Percentiles rank a stretch among this genome's conserved stretches.
Evolutionary conservation across 2,113 vertebrate species (phyloP).

Genomic region (Phylloscopus trochiloides): DNA sequence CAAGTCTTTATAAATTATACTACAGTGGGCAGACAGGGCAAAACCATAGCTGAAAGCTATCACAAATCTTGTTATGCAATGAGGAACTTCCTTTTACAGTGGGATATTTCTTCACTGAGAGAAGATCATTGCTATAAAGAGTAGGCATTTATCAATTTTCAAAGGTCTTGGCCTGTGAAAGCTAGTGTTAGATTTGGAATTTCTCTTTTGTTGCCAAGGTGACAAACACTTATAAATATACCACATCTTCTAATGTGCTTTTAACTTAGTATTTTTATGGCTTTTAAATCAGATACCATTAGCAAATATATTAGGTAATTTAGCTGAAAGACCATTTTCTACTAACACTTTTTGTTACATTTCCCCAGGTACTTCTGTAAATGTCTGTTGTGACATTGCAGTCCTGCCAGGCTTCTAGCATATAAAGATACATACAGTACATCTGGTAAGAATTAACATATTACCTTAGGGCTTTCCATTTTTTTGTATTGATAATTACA

Average conservation of each 20-base stretch:
- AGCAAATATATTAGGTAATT: constrained; percentile 87
- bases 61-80: constrained; percentile 23
- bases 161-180: constrained; percentile 82
- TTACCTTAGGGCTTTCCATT: constrained; percentile 65
- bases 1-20: background rate
- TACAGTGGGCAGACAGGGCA: constrained; percentile 10
- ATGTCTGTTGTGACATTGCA: constrained; percentile 82
- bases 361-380: constrained; percentile 80
- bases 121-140: constrained; percentile 73
- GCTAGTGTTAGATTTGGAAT: constrained; percentile 78
- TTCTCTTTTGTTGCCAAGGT: constrained; percentile 83
- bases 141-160: constrained; percentile 82
- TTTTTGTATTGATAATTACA: constrained; percentile 68
- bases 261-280: constrained; percentile 86
- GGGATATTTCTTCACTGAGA: constrained; percentile 66
- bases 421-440: constrained; percentile 65
- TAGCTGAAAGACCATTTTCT: constrained; percentile 85
- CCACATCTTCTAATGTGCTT: constrained; percentile 83
- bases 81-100: constrained; percentile 49
- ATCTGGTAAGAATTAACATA: constrained; percentile 76
- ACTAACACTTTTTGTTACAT: constrained; percentile 81
- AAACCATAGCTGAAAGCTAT: constrained; percentile 36
- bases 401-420: constrained; percentile 73
- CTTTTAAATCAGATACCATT: constrained; percentile 88
- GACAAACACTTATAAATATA: constrained; percentile 87